Base-by-base conservation (phyloP, 2,888 invertebrate genomes). In the Neoscelio sp. region DNA sequence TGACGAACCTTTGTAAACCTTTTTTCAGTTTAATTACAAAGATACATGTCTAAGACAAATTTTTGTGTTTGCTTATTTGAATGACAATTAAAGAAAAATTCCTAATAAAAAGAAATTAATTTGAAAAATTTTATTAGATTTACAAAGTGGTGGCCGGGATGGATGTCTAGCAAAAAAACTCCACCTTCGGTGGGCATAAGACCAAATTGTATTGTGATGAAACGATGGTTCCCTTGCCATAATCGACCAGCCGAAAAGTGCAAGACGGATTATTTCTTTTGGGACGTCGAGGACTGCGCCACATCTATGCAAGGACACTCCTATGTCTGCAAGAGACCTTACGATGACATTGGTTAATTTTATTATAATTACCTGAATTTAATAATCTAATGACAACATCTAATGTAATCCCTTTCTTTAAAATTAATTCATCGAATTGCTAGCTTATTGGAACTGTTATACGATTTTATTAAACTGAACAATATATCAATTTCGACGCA, bases 131-230 rank as follows among this genome's bases (percentile, higher is more conserved):
- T 46, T 38, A 74, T 15, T 84, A 90, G 90, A 40, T 92, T 89
- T 74, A 84, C 85, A 3, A 92, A 92, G 71, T 92, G 92, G 92
- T 92, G 92, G 92, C 91, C 91, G 38, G 92, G 92, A 74, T 88
- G 89, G 89, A 77, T 64, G 68, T 78, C 79, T 0, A 87, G 88
- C n/a, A 85, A 74, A 38, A 81, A 78, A 44, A 23, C 58, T 0
- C 65, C 84, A 8, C 89, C 88, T 0, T 40, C 30, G 38, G 74
- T 82, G 0, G 83, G 85, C 12, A 82, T 85, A 1, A 86, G 89
- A 23, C 89, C 90, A n/a, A 83, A 85, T 30, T 91, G 91, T 78
- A 84, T 91, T 3, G 83, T 91, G 1, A 86, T 91, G 85, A 89
- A 88, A 71, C 86, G 90, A 7, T 84, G 87, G 65, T 91, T 90